Evolutionary conservation across 1,140 invertebrate genomes (phyloP), one percentile per base, ranked within the genome.

Genomic region (Brachionus sp.): DNA sequence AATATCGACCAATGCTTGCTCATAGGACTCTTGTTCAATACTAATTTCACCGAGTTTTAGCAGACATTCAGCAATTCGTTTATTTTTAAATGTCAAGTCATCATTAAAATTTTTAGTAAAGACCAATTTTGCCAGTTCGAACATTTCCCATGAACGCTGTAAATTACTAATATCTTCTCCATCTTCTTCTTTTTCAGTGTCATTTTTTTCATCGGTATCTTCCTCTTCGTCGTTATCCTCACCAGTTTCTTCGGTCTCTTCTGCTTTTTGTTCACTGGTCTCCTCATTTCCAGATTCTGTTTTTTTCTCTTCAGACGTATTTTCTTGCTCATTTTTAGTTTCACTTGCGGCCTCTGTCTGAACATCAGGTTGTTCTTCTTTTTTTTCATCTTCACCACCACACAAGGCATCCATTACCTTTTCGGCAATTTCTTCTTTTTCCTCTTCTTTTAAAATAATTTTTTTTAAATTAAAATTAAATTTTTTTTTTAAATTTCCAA

Each of bases 71-170:
- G 70, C 68, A 29, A 77, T 64, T 29, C 68, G 83, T 16, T 70
- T 77, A 29, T 80, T 80, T 73, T 83, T 70, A 39, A 83, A 83
- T 46, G 44, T 68, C 12, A 53, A 33, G 23, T 83, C 64, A 44
- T 83, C 44, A 73, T 83, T 23, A 12, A 78, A 82, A 46, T 64
- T 44, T 64, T 77, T 82, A 23, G 10, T 13, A 77, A 57, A 77
- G 19, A 77, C 37, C 19, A 84, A 77, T 46, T 68, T 57, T 0
- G 95, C 92, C 9, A 96, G 86, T 87, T 96, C 95, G 64, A 96
- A 89, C 85, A 94, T 93, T 90, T 97, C 95, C 94, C 95, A 96
- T 0, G 95, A 93, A 4, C 96, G 87, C 89, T 96, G 93, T 46
- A 95, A 89, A 88, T 93, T 93, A 62, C 92, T 91, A 6, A 94